Conservation (phyloP, 1,140 invertebrate species). For the Himalopsyche phryganea region DNA sequence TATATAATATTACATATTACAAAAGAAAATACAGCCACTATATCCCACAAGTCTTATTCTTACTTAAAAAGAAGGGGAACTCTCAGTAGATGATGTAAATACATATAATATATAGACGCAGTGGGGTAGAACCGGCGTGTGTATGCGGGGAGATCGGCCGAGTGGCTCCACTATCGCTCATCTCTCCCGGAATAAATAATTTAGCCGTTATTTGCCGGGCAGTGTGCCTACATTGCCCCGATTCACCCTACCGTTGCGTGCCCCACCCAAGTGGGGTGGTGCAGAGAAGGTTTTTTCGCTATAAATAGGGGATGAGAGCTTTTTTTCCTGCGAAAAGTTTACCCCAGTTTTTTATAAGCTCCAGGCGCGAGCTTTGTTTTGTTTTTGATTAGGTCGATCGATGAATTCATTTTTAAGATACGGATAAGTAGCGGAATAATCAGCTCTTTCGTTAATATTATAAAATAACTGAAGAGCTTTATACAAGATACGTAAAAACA, state of each 20-base stretch:
- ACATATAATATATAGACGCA: neutral
- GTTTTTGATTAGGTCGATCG: slow-evolving; percentile 22
- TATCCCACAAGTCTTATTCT: too few relatives aligned
- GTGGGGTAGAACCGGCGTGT: neutral
- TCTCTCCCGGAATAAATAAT: slow-evolving; percentile 35
- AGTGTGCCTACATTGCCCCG: slow-evolving; percentile 7
- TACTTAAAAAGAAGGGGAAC: neutral
- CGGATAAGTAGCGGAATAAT: too few relatives aligned
- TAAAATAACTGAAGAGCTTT: too few relatives aligned
- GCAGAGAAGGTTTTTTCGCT: neutral
- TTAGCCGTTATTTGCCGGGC: slow-evolving; percentile 34
- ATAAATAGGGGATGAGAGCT: slow-evolving; percentile 18
- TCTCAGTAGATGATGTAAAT: neutral
- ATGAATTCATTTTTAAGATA: slow-evolving; percentile 6
- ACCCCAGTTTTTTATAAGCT: slow-evolving; percentile 27
- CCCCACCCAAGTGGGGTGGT: neutral
- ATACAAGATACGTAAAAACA: too few relatives aligned
- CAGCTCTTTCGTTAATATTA: too few relatives aligned
- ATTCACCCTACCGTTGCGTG: neutral
- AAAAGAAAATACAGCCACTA: too few relatives aligned
- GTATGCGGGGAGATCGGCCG: slow-evolving; percentile 6
- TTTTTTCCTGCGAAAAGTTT: slow-evolving; percentile 30
- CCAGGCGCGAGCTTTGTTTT: slow-evolving; percentile 7
- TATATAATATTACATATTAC: too few relatives aligned
- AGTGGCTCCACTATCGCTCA: slow-evolving; percentile 34